These are phyloP conservation scores for Ips nitidus DNA, from an alignment of 1,140 invertebrate species.

Conservation along the genomic window DNA sequence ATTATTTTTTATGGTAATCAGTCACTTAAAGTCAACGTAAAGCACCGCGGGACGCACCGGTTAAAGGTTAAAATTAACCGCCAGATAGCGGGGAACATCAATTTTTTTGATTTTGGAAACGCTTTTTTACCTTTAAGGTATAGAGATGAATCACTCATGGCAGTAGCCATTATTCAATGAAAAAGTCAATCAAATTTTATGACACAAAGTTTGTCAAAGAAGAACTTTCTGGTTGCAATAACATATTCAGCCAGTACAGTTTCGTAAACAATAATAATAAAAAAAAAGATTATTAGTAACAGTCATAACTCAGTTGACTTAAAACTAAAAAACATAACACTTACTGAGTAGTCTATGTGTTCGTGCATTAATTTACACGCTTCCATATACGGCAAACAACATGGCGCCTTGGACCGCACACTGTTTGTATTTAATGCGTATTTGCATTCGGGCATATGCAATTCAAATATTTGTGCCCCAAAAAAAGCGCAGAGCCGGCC, in stretches of 20 bases:
- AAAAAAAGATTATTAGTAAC: too few species aligned
- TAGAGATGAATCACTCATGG: too few species aligned
- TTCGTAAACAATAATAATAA: too few species aligned
- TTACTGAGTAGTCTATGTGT: slow-evolving; percentile 28
- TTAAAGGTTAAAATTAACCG: slow-evolving; percentile 9
- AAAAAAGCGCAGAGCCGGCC: slow-evolving; percentile 11
- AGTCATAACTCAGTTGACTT: too few species aligned
- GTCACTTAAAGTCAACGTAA: slow-evolving; percentile 9
- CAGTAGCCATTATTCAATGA: too few species aligned
- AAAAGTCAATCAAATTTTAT: too few species aligned
- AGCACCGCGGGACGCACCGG: slow-evolving; percentile 19
- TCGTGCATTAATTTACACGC: slow-evolving; percentile 45
- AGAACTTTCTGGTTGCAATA: too few species aligned
- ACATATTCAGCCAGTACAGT: too few species aligned
- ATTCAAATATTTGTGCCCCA: slow-evolving; percentile 38
- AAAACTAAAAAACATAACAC: background rate
- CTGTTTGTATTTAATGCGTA: slow-evolving; percentile 30
- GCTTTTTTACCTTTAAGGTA: too few species aligned
- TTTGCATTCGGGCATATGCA: slow-evolving; percentile 42
- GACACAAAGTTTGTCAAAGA: too few species aligned
- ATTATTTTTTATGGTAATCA: slow-evolving; percentile 39
- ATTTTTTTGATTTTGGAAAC: background rate
- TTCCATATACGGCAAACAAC: slow-evolving; percentile 43
- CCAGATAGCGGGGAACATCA: background rate
- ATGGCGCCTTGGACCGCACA: slow-evolving; percentile 43